Evolutionary conservation across 2,888 invertebrate species (phyloP), one percentile per base, ranked within the genome.

Genomic region (Drosophila paranaensis): DNA sequence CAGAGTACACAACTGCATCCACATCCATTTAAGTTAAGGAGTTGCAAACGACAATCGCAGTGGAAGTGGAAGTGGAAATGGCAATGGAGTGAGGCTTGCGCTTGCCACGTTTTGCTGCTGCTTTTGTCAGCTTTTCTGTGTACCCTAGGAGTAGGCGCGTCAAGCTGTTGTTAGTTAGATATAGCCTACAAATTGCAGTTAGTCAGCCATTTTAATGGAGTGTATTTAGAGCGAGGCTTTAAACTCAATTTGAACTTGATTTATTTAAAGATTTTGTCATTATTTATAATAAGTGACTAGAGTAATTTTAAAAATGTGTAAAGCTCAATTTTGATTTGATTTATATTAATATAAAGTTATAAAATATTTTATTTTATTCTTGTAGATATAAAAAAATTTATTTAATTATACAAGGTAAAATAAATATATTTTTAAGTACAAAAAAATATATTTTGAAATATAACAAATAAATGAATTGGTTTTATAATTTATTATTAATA

Each of bases 1-100:
- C 56, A 53, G 39, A 60, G 46, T 43, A 60, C 42, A 79, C 58
- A 70, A 77, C 57, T 79, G 74, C 64, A 74, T 68, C 11, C 35
- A 71, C 57, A 63, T 72, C 48, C 43, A 64, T 72, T 58, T 74
- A 43, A 50, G 51, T 40, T 20, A 43, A 53, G 43, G 14, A 45
- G 48, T 58, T 58, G 50, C 51, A 51, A 55, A 46, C 61, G 71
- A 54, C 69, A 60, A 70, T 54, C 71, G 48, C 40, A 13, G 20
- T 53, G 50, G 57, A 39, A 55, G 40, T 25, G 35, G 16, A 25
- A 57, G 37, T 50, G 43, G 40, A 25, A 51, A 37, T 70, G 27
- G 51, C 6, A 43, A 39, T 37, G 11, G 39, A 56, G 48, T 45
- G 56, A 3, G 37, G 60, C 46, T 65, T 45, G 53, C 45, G 51